Conservation (phyloP, 37 sponge, comb jelly and placozoan species). For the Cliona cf. orientalis region DNA sequence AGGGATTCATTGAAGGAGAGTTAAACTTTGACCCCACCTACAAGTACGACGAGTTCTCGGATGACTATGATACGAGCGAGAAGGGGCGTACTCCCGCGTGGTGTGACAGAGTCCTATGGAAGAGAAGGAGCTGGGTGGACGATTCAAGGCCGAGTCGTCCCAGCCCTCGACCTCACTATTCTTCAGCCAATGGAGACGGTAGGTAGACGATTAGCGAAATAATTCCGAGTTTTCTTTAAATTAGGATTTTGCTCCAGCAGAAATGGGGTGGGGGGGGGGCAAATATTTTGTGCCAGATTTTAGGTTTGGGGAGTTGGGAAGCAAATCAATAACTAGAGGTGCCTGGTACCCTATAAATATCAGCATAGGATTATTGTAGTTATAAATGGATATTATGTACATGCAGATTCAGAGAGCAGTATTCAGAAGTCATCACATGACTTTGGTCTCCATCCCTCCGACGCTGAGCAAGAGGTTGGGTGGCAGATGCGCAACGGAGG, state of each 20-base stretch:
- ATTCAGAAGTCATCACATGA: slow-evolving; percentile 21
- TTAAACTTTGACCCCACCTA: slow-evolving; percentile 97
- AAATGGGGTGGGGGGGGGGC: no score
- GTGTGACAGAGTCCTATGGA: slow-evolving; percentile 98
- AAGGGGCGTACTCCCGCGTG: slow-evolving; percentile 98
- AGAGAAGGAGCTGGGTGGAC: slow-evolving; percentile 42
- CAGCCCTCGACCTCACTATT: background rate
- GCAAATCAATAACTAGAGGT: no score
- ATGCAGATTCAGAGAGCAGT: background rate
- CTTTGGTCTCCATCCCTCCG: slow-evolving; percentile 62
- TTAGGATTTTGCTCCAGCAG: no score
- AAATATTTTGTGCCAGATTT: no score
- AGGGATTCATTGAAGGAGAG: slow-evolving; percentile 90
- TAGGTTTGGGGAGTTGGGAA: no score
- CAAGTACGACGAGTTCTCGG: slow-evolving; percentile 98
- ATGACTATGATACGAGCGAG: slow-evolving; percentile 99
- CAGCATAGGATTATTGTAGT: no score
- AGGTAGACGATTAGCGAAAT: no score
- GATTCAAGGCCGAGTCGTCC: background rate
- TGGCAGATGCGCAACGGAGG: slow-evolving; percentile 40
- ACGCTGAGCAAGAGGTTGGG: slow-evolving; percentile 40
- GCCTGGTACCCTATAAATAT: no score
- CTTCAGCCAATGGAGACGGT: background rate
- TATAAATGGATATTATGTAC: background rate
- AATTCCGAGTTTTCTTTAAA: background rate